Conservation (phyloP, 2,797 vertebrate genomes). For the Peromyscus aztecus region DNA sequence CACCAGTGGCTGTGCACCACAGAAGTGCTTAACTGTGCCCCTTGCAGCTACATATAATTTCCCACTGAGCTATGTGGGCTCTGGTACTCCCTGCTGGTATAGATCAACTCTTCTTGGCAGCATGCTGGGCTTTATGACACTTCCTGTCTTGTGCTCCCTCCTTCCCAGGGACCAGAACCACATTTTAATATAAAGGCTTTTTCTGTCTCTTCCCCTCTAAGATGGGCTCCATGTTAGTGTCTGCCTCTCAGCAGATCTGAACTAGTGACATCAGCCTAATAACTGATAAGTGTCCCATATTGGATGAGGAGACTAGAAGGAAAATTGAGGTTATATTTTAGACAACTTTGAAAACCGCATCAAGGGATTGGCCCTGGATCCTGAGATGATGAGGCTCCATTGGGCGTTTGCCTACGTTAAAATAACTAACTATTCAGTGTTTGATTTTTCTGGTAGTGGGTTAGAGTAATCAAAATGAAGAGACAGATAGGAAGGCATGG, state of each 20-base stretch:
- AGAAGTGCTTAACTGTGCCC: background rate
- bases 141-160: background rate
- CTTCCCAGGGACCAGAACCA: background rate
- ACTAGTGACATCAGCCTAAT: background rate
- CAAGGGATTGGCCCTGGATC: slow-evolving; percentile 38
- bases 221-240: background rate
- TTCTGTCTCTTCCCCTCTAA: no score
- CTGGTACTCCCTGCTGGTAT: background rate
- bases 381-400: background rate
- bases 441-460: background rate
- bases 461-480: background rate
- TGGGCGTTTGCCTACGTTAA: background rate
- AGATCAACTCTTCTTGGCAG: background rate
- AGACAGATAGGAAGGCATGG: background rate
- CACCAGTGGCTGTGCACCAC: background rate
- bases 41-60: background rate
- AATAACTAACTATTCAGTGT: background rate
- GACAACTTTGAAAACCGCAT: slow-evolving; percentile 18
- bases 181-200: background rate
- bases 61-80: background rate
- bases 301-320: background rate
- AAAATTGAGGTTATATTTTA: background rate
- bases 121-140: background rate
- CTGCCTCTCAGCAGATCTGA: background rate
- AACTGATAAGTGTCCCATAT: background rate